Evolutionary conservation across 2,797 vertebrate genomes (phyloP).

Genomic region (Acanthopagrus latus): DNA sequence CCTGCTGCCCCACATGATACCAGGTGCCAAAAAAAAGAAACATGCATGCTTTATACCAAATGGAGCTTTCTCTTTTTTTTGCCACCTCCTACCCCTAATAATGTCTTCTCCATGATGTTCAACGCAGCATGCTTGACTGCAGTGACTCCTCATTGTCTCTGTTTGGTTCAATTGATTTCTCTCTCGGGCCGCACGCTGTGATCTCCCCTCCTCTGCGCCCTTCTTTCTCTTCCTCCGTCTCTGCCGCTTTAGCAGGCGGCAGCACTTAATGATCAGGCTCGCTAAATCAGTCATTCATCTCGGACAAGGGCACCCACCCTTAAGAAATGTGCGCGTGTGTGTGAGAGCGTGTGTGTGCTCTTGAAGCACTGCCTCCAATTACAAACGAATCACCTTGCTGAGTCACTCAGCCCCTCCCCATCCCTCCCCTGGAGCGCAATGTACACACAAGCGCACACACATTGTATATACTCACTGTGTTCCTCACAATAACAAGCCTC

Average conservation of each 20-base stretch:
- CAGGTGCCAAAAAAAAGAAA: slow-evolving; percentile 21
- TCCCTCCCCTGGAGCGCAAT: slow-evolving; percentile 47
- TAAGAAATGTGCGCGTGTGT: slow-evolving; percentile 37
- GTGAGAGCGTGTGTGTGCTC: slow-evolving; percentile 40
- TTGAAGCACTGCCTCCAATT: slow-evolving; percentile 71
- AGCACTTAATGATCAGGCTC: slow-evolving; percentile 57
- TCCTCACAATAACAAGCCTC: slow-evolving; percentile 54
- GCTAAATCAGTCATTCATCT: slow-evolving; percentile 64
- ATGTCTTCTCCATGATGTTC: neutral
- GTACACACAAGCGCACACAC: slow-evolving; percentile 19
- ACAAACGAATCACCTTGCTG: slow-evolving; percentile 76
- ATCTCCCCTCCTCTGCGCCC: slow-evolving; percentile 27
- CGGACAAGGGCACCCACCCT: slow-evolving; percentile 62
- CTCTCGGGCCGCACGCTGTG: slow-evolving; percentile 22
- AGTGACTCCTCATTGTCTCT: slow-evolving; percentile 28
- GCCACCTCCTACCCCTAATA: neutral
- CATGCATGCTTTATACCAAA: slow-evolving; percentile 2
- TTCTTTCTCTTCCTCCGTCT: slow-evolving; percentile 24
- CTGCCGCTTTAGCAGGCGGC: slow-evolving; percentile 47
- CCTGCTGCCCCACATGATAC: slow-evolving; percentile 33
- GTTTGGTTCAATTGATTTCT: slow-evolving; percentile 29
- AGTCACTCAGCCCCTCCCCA: slow-evolving; percentile 66
- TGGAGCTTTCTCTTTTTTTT: neutral
- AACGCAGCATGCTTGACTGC: slow-evolving; percentile 15
- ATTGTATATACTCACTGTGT: slow-evolving; percentile 46